Evolutionary conservation across 2,888 invertebrate genomes (phyloP).

Genomic region (Chrysolina haemoptera): DNA sequence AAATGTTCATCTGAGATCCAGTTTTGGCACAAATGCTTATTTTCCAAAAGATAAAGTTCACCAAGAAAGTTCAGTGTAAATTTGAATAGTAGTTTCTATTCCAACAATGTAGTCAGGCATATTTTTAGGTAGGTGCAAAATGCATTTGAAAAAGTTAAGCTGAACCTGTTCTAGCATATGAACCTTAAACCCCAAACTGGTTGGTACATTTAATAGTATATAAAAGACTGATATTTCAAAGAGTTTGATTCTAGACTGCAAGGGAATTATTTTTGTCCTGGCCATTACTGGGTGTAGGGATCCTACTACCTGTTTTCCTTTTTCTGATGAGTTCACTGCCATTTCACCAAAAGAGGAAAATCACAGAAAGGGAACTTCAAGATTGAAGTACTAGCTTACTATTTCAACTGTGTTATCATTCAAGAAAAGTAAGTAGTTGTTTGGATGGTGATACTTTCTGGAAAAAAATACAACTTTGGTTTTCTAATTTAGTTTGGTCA

Average conservation of each 20-base stretch:
- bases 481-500: neutral
- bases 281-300: neutral
- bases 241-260: neutral
- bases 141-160: neutral
- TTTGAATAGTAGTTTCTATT: too few species aligned
- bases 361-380: neutral
- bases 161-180: neutral
- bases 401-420: neutral
- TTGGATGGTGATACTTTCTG: neutral
- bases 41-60: too few species aligned
- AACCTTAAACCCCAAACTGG: neutral
- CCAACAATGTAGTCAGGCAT: too few species aligned
- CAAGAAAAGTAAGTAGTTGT: neutral
- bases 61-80: too few species aligned
- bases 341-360: neutral
- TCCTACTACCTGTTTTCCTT: conserved; percentile 1
- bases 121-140: too few species aligned
- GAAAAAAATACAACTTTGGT: conserved; percentile 4
- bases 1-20: too few species aligned
- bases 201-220: neutral
- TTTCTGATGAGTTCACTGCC: neutral
- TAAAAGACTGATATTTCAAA: neutral
- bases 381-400: neutral
- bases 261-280: too few species aligned
- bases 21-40: too few species aligned